Evolutionary conservation across 1,140 invertebrate genomes (phyloP).

Genomic region (Drosophila ercepeae): DNA sequence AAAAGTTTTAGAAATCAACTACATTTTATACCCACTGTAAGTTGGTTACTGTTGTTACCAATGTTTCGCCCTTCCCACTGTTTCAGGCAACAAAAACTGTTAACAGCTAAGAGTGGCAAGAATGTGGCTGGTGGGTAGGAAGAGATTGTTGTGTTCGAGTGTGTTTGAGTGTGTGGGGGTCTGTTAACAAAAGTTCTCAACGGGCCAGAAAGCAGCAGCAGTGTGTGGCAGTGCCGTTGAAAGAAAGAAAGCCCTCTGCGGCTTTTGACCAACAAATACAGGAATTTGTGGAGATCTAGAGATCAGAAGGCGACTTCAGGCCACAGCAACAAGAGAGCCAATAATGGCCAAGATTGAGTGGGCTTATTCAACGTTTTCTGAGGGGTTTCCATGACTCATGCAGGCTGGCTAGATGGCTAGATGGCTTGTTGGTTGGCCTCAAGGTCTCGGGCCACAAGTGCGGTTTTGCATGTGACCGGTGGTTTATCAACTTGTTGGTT

Average conservation of each 20-base stretch:
- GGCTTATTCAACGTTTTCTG: slow-evolving; percentile 38
- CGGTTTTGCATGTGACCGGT: slow-evolving; percentile 66
- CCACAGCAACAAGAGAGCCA: slow-evolving; percentile 7
- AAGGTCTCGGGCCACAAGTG: slow-evolving; percentile 43
- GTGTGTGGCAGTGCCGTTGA: slow-evolving; percentile 36
- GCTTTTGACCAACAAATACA: slow-evolving; percentile 8
- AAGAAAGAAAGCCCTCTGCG: slow-evolving; percentile 17
- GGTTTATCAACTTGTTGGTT: slow-evolving; percentile 26
- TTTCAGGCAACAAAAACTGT: slow-evolving; percentile 28
- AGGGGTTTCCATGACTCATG: not conserved
- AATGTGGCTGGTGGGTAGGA: slow-evolving; percentile 48
- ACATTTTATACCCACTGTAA: slow-evolving; percentile 61
- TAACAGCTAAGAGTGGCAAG: slow-evolving; percentile 28
- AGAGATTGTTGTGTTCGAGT: slow-evolving; percentile 9
- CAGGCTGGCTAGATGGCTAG: not conserved
- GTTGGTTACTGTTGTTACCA: slow-evolving; percentile 54
- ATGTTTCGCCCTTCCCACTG: slow-evolving; percentile 55
- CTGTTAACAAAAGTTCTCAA: slow-evolving; percentile 22
- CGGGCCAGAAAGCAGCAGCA: slow-evolving; percentile 2
- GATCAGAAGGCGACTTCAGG: slow-evolving; percentile 50
- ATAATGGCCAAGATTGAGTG: slow-evolving; percentile 40
- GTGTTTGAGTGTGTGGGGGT: slow-evolving; percentile 21
- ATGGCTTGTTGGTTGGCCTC: slow-evolving; percentile 12
- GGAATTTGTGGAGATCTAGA: slow-evolving; percentile 26
- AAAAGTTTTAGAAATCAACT: too few relatives aligned